phyloP scores from a whole-genome alignment of 2,797 vertebrate genomes.

The Pitangus sulphuratus region DNA sequence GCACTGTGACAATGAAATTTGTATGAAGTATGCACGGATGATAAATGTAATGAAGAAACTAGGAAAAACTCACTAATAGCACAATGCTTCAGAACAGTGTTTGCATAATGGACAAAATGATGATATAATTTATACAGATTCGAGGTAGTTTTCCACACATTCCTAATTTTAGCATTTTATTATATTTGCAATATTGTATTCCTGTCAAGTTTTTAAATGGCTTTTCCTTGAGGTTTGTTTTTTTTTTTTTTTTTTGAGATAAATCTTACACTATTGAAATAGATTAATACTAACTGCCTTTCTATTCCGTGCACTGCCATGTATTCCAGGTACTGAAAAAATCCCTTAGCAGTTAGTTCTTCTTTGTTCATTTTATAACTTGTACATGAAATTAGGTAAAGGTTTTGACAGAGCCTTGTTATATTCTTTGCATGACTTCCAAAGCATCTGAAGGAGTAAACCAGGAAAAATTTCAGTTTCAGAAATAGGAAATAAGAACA shows the following conservation, averaged over 20 bases:
- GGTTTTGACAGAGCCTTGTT: neutral
- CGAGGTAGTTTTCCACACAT: neutral
- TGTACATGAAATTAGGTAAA: neutral
- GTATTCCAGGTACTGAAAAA: neutral
- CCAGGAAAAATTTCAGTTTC: neutral
- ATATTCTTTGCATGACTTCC: neutral
- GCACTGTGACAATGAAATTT: neutral
- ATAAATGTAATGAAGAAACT: neutral
- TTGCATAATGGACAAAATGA: neutral
- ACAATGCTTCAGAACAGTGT: neutral
- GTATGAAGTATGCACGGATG: neutral
- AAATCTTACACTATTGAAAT: neutral
- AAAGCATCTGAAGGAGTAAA: neutral
- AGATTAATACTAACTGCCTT: neutral
- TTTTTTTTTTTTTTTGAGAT: neutral
- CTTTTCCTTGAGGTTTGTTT: neutral
- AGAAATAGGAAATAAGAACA: neutral
- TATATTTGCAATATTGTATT: neutral
- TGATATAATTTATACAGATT: neutral
- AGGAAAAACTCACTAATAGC: neutral
- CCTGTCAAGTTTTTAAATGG: neutral
- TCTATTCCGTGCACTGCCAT: neutral
- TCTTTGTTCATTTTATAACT: neutral
- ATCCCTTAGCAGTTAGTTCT: neutral
- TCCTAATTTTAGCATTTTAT: neutral